These are phyloP conservation scores for Coregonus clupeaformis DNA, from an alignment of 2,113 vertebrate genomes.

Conservation along the genomic window DNA sequence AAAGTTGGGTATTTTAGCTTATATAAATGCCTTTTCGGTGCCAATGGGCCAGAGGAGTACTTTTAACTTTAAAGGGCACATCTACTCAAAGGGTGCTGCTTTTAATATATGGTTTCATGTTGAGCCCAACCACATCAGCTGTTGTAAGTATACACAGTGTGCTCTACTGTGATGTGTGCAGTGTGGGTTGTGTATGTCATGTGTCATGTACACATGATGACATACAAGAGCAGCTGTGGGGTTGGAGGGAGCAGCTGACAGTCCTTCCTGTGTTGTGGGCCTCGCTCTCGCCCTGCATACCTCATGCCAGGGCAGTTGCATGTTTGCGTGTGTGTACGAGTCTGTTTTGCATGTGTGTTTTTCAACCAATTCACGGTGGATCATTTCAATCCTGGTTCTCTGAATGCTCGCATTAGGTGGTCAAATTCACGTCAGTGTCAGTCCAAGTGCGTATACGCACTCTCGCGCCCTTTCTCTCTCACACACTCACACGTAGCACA, in stretches of 20 bases:
- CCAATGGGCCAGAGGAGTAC: not conserved
- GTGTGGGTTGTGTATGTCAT: not conserved
- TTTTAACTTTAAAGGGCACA: not conserved
- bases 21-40: not conserved
- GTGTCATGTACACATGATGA: not conserved
- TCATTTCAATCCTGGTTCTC: not conserved
- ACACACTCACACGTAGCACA: constrained; percentile 10
- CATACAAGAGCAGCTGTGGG: not conserved
- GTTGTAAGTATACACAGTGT: constrained; percentile 9
- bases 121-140: constrained; percentile 13
- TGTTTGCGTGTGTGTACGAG: not conserved
- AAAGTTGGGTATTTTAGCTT: not conserved
- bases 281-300: not conserved
- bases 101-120: not conserved
- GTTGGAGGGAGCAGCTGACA: not conserved
- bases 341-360: not conserved
- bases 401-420: not conserved
- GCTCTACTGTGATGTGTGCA: not conserved
- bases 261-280: not conserved
- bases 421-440: constrained; percentile 1
- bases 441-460: not conserved
- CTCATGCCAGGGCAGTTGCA: not conserved
- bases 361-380: not conserved
- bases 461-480: constrained; percentile 10
- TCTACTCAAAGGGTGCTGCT: constrained; percentile 19